Evolutionary conservation across 2,797 vertebrate species (phyloP).

Genomic region (Borostomias antarcticus): DNA sequence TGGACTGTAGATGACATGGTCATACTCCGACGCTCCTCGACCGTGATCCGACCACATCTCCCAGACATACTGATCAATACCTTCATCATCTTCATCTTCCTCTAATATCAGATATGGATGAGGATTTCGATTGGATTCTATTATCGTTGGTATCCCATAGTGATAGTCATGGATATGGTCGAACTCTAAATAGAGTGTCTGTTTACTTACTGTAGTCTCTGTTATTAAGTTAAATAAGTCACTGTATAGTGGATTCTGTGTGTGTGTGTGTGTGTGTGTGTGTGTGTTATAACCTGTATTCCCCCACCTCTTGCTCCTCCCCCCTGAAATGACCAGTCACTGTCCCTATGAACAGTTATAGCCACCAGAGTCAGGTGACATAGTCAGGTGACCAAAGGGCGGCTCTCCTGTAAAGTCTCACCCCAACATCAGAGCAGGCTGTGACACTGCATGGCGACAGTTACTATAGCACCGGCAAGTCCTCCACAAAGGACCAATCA

Average conservation of each 20-base stretch:
- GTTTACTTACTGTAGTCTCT: too few species aligned
- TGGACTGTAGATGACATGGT: neutral
- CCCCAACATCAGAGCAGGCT: conserved; percentile 6
- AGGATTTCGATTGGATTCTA: neutral
- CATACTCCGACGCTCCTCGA: too few species aligned
- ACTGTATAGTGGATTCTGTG: neutral
- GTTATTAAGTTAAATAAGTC: neutral
- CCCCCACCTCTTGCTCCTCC: neutral
- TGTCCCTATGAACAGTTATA: neutral
- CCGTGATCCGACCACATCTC: neutral
- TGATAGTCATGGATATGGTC: neutral
- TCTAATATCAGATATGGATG: neutral
- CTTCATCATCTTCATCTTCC: neutral
- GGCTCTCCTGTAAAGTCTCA: neutral
- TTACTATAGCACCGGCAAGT: conserved; percentile 2
- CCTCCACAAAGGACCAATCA: neutral
- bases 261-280: conserved; percentile 1
- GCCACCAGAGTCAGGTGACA: neutral
- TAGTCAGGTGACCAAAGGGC: neutral
- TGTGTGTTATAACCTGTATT: conserved; percentile 2
- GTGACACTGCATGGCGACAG: conserved; percentile 2
- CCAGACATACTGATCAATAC: neutral
- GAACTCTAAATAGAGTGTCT: neutral
- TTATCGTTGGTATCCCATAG: neutral
- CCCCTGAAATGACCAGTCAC: too few species aligned